These are phyloP conservation scores for Malurus cyaneus DNA, from an alignment of 2,113 vertebrate genomes.

Conservation along the genomic window DNA sequence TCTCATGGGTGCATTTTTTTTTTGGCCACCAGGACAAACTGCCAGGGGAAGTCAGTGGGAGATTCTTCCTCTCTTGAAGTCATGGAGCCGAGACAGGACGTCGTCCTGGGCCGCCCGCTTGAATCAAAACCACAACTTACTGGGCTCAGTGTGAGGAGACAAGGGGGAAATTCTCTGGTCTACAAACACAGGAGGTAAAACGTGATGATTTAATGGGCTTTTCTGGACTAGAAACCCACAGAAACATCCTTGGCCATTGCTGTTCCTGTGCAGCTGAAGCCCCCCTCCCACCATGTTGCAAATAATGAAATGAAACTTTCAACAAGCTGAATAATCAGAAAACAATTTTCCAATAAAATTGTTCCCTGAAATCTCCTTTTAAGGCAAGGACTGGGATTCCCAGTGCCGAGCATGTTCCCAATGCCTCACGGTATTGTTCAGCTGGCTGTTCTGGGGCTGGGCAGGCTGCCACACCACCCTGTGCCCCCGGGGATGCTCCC, in stretches of 20 bases:
- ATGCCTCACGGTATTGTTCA: neutral
- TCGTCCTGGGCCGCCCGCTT: neutral
- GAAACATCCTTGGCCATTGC: neutral
- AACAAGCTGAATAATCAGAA: slow-evolving; percentile 61
- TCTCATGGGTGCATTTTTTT: neutral
- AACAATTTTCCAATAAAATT: slow-evolving; percentile 64
- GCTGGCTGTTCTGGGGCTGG: neutral
- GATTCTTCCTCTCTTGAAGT: slow-evolving; percentile 1
- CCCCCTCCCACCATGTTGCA: neutral
- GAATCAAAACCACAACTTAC: neutral
- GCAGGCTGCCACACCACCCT: slow-evolving; percentile 21
- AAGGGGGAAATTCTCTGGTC: neutral
- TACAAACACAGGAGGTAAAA: neutral
- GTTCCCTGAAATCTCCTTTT: slow-evolving; percentile 50
- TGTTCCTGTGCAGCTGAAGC: neutral
- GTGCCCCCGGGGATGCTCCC: neutral
- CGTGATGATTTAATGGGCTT: neutral
- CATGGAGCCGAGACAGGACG: neutral
- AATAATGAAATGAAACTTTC: slow-evolving; percentile 32
- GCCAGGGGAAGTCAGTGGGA: neutral
- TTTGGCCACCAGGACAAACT: neutral
- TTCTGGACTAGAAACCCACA: neutral
- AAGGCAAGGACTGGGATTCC: slow-evolving; percentile 63
- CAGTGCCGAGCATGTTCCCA: neutral
- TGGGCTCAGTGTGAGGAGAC: neutral